Evolutionary conservation across 2,888 invertebrate species (phyloP), one percentile per base, ranked within the genome.

Genomic region (Margaritifera margaritifera): DNA sequence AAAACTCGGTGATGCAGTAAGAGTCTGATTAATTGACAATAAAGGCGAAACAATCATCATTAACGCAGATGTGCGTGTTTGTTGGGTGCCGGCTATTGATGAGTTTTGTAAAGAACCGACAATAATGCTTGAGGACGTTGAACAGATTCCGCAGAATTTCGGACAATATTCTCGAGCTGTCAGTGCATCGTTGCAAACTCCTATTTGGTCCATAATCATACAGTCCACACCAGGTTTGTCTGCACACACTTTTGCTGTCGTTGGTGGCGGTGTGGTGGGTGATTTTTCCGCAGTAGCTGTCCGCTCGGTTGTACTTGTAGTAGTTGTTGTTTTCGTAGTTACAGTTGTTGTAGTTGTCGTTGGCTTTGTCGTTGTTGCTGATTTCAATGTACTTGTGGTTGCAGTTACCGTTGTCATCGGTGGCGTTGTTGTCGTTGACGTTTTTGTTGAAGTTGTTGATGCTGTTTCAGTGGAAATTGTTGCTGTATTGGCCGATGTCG

Each of bases 1-100:
- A 6, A 67, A 60, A 3, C 65, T 62, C 2, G 68, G 18, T 5
- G 69, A 50, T 24, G 52, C 50, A 6, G 65, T 31, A 6, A 66
- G 22, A 24, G 69, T 52, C 19, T 59, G 6, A 18, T 51, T 51
- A 18, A 62, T 15, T 51, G 68, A 22, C 20, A 55, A 3, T 1
- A 64, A 31, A 4, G 66, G 31, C n/a, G 63, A 22, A 6, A 59
- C 22, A 20, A 62, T 31, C 22, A 58, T 22, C 24, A 25, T 52
- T 19, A 57, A 31, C 8, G 68, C 52, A 8, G 68, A 51, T 19
- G 57, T 54, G 25, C 57, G 25, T 20, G 71, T 25, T 22, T 65
- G 22, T 11, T 65, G 31, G 0, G 65, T 60, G 4, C 65, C 54
- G 3, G 64, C 20, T 27, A 62, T 52, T 25, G 64, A 11, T 4